Conservation (phyloP, 2,113 vertebrate genomes). For the Microcebus murinus region DNA sequence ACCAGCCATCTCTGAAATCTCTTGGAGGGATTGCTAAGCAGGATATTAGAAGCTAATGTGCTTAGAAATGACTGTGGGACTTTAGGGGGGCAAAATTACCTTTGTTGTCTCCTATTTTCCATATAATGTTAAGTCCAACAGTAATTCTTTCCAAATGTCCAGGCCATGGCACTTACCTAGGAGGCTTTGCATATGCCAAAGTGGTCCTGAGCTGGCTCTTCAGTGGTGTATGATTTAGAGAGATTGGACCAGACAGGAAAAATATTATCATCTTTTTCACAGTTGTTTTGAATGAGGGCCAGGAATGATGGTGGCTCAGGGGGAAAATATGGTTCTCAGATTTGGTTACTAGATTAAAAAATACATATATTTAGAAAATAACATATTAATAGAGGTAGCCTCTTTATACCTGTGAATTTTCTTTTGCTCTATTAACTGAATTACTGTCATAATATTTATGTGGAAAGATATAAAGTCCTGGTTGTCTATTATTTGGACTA, state of each 20-base stretch:
- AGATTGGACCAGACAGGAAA: neutral
- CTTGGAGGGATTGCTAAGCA: neutral
- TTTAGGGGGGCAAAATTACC: neutral
- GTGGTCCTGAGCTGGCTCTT: neutral
- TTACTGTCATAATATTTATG: neutral
- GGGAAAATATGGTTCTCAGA: neutral
- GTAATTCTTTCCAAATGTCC: conserved; percentile 37
- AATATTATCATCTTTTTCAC: neutral
- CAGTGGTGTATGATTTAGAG: neutral
- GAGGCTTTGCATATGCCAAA: neutral
- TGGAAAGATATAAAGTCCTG: neutral
- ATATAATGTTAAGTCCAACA: neutral
- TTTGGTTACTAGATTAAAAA: conserved; percentile 8
- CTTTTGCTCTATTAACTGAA: neutral
- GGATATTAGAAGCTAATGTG: neutral
- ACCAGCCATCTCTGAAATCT: neutral
- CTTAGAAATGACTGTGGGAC: neutral
- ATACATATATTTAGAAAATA: neutral
- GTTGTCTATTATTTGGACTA: neutral
- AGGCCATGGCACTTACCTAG: neutral
- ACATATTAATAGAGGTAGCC: neutral
- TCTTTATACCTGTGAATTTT: neutral
- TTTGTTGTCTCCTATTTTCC: conserved; percentile 35
- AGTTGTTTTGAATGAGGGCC: neutral
- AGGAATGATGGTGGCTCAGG: neutral